Base-by-base conservation (phyloP, 1,140 invertebrate genomes). In the Tetramorium parvispinum region DNA sequence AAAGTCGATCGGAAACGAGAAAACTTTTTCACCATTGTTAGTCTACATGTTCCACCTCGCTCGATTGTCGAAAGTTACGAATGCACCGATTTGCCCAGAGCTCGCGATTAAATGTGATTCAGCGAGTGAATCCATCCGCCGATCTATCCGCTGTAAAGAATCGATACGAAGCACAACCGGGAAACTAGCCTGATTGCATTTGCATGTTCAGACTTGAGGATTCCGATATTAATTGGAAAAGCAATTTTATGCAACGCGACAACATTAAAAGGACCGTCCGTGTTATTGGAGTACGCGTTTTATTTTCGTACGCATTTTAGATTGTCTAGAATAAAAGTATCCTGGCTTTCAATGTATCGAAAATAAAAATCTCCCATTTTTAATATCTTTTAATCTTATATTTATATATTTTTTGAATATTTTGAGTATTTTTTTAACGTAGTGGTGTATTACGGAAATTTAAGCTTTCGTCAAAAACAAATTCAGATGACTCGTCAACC, bases 21-120 rank as follows among this genome's bases (percentile, higher is more conserved):
- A 89, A 89, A 89, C 87, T 89, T 89, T 68, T 61, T 83, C 32
- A 16, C 55, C 40, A 75, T 82, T 89, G 87, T 89, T 89, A 71
- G 70, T 89, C 61, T 71, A 86, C 87, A 77, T 89, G 86, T 82
- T 55, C 88, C 27, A 68, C 85, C 24, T 77, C 61, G 57, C 53
- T 46, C 78, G 87, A 68, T 75, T 68, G 88, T 89, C 87, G 88
- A 86, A 89, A 89, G 87, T 89, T 89, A 89, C 88, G 87, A 82
- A 89, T 86, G 88, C 85, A 63, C 71, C 76, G 79, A 89, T 89
- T 89, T 86, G 66, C 70, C 40, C 63, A 70, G 27, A 86, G 68
- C 73, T 89, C 21, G 83, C 87, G 85, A 89, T 89, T 89, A 89
- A 77, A 88, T 89, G 86, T 46, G 55, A 51, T 43, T 18, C 65